Base-by-base conservation (phyloP, 1,140 invertebrate species). In the Heliconius hermathena region DNA sequence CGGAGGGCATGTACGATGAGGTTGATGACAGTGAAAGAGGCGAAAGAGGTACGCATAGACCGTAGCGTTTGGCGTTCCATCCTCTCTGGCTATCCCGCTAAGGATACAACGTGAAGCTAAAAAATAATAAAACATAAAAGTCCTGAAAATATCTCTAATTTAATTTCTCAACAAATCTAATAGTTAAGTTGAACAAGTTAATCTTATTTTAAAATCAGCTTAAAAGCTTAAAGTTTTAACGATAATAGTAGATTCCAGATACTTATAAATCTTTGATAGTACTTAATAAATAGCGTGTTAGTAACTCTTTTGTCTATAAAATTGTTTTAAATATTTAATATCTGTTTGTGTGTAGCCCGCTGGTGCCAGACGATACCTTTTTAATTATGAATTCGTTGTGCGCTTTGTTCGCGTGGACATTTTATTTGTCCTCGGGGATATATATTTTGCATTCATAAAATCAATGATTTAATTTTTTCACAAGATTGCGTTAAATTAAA, bases 381-480 rank as follows among this genome's bases (percentile, higher is more conserved):
- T 83, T 83, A 83, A 83, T 81, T 83, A 83, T 83, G 80, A 81
- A 83, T 71, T 83, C 71, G 66, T 76, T 81, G 74, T 82, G 36
- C 76, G 60, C 72, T 79, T 80, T 74, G 81, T 80, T 73, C 66
- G 41, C 76, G 73, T 75, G 57, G 74, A 81, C 54, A 81, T 82
- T 85, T 82, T 83, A 81, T 77, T 79, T 57, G 22, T 79, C 75
- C 73, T 76, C 73, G 3, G 80, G 76, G 77, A 71, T 76, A 70
- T 76, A 72, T 73, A 80, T 80, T 74, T 71, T 71, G 78, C 49
- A 74, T 26, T 82, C 36, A 70, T 73, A 49, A 79, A 79, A 81
- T 76, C 70, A 73, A 72, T 60, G 49, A 60, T 71, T 72, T 33
- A 66, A 70, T 20, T 54, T 16, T 22, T 75, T 75, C 16, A 70